Conservation (phyloP, 1,140 invertebrate species). For the Tachypleus tridentatus region DNA sequence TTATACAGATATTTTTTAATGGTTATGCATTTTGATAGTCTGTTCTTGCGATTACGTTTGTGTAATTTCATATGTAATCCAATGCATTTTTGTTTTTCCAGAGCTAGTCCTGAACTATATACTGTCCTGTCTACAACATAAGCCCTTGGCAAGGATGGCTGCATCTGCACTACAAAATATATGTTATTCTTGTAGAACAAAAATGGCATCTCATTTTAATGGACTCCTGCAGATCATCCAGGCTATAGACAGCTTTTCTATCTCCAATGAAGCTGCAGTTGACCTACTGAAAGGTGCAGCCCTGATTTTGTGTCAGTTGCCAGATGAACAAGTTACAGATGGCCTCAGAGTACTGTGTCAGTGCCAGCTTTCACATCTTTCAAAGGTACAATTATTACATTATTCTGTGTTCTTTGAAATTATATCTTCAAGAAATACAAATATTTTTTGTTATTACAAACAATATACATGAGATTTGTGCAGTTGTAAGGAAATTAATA, state of each 20-base stretch:
- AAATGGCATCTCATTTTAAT: constrained; percentile 66
- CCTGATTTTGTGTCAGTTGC: constrained; percentile 49
- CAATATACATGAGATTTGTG: no score
- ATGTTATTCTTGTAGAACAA: constrained; percentile 61
- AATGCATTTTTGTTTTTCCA: constrained; percentile 27
- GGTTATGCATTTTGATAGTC: no score
- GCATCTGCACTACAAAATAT: constrained; percentile 53
- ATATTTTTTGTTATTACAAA: no score
- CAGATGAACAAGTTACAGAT: constrained; percentile 47
- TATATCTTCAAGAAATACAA: no score
- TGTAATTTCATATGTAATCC: not conserved
- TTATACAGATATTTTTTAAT: no score
- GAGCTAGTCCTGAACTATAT: constrained; percentile 69
- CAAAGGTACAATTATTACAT: constrained; percentile 36
- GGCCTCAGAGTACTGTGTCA: constrained; percentile 65
- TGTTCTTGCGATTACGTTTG: no score
- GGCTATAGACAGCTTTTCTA: constrained; percentile 61
- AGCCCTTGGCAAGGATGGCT: constrained; percentile 57
- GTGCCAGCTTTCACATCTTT: constrained; percentile 34
- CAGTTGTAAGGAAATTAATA: no score
- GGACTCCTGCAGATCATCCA: constrained; percentile 67
- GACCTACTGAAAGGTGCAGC: constrained; percentile 67
- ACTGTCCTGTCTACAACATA: constrained; percentile 55
- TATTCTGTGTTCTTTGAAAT: no score
- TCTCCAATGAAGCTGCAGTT: constrained; percentile 66